phyloP scores from a whole-genome alignment of 2,888 invertebrate species.

The Heliconius ethilla region DNA sequence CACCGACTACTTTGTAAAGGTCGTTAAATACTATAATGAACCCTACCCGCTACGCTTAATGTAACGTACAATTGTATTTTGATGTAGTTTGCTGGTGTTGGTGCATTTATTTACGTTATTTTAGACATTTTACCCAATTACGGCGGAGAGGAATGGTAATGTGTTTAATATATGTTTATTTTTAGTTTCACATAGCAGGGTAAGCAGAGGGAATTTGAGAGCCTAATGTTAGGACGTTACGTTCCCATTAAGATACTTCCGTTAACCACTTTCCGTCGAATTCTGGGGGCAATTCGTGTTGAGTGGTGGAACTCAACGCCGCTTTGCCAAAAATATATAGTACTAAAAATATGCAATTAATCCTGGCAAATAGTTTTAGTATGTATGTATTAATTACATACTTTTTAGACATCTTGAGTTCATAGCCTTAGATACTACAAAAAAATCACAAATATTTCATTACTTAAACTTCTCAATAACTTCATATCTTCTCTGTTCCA shows the following conservation, averaged over 20 bases:
- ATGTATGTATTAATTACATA: background rate
- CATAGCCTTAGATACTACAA: background rate
- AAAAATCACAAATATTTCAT: background rate
- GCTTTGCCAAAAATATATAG: too few species aligned
- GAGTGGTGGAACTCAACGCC: too few species aligned
- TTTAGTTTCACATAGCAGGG: background rate
- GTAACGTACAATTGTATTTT: slow-evolving; percentile 35
- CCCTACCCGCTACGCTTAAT: slow-evolving; percentile 43
- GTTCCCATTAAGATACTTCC: background rate
- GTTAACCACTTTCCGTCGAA: too few species aligned
- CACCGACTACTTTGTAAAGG: slow-evolving; percentile 45
- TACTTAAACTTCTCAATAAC: background rate
- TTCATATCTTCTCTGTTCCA: background rate
- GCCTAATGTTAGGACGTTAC: background rate
- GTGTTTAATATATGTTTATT: background rate
- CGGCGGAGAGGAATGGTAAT: background rate
- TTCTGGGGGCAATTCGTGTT: too few species aligned
- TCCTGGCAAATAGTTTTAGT: background rate
- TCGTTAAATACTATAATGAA: slow-evolving; percentile 45
- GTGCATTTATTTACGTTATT: slow-evolving; percentile 1
- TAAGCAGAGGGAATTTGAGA: too few species aligned
- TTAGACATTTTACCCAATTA: slow-evolving; percentile 4
- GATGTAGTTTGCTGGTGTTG: slow-evolving; percentile 9
- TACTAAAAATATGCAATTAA: too few species aligned
- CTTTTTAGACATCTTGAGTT: background rate